Base-by-base conservation (phyloP, 1,140 invertebrate genomes). In the Hycleus phaleratus region DNA sequence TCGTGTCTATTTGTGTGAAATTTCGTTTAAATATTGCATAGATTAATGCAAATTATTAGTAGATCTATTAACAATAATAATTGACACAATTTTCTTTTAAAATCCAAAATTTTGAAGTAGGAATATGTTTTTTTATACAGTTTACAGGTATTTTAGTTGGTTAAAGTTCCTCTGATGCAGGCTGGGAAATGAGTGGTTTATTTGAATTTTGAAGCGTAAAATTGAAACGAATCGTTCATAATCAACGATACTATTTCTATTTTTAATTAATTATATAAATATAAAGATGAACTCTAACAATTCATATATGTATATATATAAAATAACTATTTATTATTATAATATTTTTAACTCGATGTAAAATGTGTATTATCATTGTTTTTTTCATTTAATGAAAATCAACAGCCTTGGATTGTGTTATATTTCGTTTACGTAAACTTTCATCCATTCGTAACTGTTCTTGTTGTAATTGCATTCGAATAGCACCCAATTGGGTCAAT, bases 401-500 rank as follows among this genome's bases (percentile, higher is more conserved):
- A 68, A 68, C 63, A 68, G 65, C 67, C 63, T 68, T 70, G 54
- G 70, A 65, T 66, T 69, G 68, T 60, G 62, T 56, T 50, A 68
- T 59, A 48, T 64, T 68, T 45, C 70, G 66, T 62, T 67, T 68
- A 43, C 63, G 62, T 52, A 73, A 58, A 45, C 65, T 65, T 58
- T 71, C 71, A 48, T 82, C 79, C 53, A 82, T 70, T 59, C 77
- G 76, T 49, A 80, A 60, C 63, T 82, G 80, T 59, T 82, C 79
- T 42, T 80, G 68, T 57, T 81, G 79, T 54, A 82, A 60, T 55
- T 81, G 79, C 54, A 77, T 68, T 45, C 80, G 59, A 49, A 82
- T 82, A n/a, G 79, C 79, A 4, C 79, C 80, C 10, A 82, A 62
- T 64, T 82, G 79, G 4, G 79, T 80, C 53, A 82, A 68, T 58